Percentiles rank a stretch among this genome's conserved stretches.
These are phyloP conservation scores for Connochaetes taurinus DNA, from an alignment of 2,113 vertebrate genomes.

Conservation along the genomic window DNA sequence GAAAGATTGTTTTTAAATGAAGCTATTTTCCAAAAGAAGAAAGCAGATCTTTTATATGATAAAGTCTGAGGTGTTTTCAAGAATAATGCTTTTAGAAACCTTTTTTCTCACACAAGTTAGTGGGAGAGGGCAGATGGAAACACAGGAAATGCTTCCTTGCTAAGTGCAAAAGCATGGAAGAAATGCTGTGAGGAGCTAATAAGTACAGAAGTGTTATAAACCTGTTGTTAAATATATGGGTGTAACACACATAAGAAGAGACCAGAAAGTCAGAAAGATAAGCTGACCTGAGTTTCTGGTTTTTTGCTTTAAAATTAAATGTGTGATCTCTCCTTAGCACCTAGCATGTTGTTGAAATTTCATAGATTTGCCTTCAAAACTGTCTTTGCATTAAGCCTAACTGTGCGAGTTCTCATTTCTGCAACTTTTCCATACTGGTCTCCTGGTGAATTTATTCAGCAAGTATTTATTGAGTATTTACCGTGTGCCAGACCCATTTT, in stretches of 20 bases:
- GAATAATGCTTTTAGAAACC: not conserved
- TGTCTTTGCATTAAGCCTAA: not conserved
- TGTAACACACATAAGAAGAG: not conserved
- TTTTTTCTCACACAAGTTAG: not conserved
- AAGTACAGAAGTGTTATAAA: not conserved
- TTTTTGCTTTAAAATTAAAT: not conserved
- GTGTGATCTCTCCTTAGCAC: not conserved
- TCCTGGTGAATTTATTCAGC: not conserved
- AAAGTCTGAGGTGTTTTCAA: not conserved
- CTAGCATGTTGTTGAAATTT: not conserved
- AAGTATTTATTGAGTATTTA: not conserved
- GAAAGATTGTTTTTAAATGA: not conserved
- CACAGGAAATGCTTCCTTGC: not conserved
- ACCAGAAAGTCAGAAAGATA: not conserved
- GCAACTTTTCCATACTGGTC: not conserved
- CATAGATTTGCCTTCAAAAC: not conserved
- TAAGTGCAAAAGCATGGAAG: not conserved
- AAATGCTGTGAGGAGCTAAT: not conserved
- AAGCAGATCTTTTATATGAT: not conserved
- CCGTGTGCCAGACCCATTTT: not conserved
- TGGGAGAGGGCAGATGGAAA: slow-evolving; percentile 35
- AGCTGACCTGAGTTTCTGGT: not conserved
- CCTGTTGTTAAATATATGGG: not conserved
- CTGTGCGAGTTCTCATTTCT: not conserved
- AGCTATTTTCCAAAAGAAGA: not conserved